These are phyloP conservation scores for Spodoptera littoralis DNA, from an alignment of 2,888 invertebrate genomes.

Conservation along the genomic window DNA sequence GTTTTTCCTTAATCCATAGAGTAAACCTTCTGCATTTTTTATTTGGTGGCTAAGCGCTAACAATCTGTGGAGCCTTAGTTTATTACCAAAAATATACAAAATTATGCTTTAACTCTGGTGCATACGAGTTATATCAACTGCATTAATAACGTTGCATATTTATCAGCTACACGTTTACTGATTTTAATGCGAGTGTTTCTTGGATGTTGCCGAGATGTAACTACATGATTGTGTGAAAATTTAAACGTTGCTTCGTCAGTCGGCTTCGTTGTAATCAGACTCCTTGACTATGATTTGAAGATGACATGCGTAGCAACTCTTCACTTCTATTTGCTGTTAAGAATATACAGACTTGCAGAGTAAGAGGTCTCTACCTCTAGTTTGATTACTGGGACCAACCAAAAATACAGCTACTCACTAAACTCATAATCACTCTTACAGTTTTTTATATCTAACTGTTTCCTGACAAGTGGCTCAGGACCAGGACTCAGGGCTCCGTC, in stretches of 20 bases:
- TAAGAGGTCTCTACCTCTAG: too few species aligned
- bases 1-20: not conserved
- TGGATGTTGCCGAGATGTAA: slow-evolving; percentile 44
- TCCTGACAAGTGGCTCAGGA: too few species aligned
- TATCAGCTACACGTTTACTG: slow-evolving; percentile 42
- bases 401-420: too few species aligned
- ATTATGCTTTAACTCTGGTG: slow-evolving; percentile 1
- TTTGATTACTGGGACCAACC: too few species aligned
- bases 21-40: slow-evolving; percentile 14
- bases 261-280: slow-evolving; percentile 25
- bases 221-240: slow-evolving; percentile 48
- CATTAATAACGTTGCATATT: slow-evolving; percentile 12
- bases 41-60: slow-evolving; percentile 21
- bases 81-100: slow-evolving; percentile 9
- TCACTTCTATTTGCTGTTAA: too few species aligned
- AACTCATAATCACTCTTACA: too few species aligned
- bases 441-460: too few species aligned
- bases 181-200: slow-evolving; percentile 40
- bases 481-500: too few species aligned
- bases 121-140: slow-evolving; percentile 11
- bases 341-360: too few species aligned
- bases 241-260: slow-evolving; percentile 10
- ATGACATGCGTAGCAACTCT: too few species aligned
- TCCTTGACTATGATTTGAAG: too few species aligned
- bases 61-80: slow-evolving; percentile 34